Conservation (phyloP, 2,797 vertebrate genomes). For the Falco naumanni region DNA sequence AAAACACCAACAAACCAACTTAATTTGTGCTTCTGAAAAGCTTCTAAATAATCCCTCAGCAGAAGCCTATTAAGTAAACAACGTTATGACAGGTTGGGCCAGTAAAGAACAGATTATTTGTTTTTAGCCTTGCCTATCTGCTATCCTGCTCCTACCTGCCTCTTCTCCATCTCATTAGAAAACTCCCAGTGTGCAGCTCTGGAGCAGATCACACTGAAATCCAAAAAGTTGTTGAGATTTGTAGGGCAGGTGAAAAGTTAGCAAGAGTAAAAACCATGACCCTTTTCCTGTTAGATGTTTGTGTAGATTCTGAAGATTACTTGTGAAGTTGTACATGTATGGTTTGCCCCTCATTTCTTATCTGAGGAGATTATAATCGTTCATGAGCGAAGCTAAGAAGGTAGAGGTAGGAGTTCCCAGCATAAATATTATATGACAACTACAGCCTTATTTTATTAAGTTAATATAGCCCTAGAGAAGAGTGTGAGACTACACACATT, state of each 20-base stretch:
- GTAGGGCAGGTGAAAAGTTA: neutral
- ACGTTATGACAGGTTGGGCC: neutral
- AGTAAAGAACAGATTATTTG: neutral
- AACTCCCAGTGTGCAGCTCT: neutral
- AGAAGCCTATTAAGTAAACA: neutral
- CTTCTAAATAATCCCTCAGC: neutral
- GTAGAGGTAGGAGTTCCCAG: neutral
- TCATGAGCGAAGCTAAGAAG: accelerated
- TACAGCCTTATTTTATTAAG: neutral
- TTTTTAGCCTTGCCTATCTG: neutral
- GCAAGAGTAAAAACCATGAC: neutral
- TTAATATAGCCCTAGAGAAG: neutral
- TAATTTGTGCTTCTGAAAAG: neutral
- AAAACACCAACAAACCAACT: too few species aligned
- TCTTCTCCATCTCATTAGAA: neutral
- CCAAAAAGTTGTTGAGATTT: neutral
- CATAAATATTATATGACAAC: neutral
- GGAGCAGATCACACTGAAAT: neutral
- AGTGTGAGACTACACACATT: accelerated
- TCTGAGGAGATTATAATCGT: neutral
- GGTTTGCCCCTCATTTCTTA: neutral
- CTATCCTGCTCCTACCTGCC: neutral
- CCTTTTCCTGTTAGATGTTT: neutral
- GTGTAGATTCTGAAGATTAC: neutral
- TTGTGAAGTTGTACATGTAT: accelerated